These are phyloP conservation scores for Cryptus viduatorius DNA, from an alignment of 2,888 invertebrate species.

Conservation along the genomic window DNA sequence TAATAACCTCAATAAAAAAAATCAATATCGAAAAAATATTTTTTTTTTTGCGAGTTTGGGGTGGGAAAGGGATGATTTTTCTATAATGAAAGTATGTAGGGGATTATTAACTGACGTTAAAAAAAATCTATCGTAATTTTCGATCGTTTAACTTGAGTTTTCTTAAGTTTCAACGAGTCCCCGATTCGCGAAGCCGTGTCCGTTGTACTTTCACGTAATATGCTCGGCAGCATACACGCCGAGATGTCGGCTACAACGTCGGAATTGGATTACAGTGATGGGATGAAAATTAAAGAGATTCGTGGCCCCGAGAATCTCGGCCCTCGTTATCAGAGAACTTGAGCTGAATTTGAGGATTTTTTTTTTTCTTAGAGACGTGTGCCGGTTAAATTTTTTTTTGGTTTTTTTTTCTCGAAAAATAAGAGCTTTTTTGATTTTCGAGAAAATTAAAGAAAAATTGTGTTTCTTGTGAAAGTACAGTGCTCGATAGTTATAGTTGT, in stretches of 20 bases:
- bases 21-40: neutral
- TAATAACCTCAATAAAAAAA: neutral
- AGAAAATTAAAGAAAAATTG: neutral
- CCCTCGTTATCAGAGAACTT: neutral
- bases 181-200: conserved; percentile 38
- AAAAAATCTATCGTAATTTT: neutral
- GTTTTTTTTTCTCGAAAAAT: neutral
- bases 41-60: neutral
- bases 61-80: neutral
- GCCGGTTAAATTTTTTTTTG: neutral
- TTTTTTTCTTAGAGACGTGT: conserved; percentile 16
- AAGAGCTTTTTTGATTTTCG: neutral
- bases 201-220: conserved; percentile 19
- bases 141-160: neutral
- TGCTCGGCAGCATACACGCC: conserved; percentile 27
- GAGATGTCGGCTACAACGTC: conserved; percentile 38
- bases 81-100: neutral
- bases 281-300: conserved; percentile 69
- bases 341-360: conserved; percentile 1
- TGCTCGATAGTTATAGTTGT: neutral
- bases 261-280: conserved; percentile 69
- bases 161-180: neutral
- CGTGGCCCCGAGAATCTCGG: conserved; percentile 23
- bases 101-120: neutral
- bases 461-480: neutral